Percentiles rank a stretch among this genome's conserved stretches.
These are phyloP conservation scores for Melinaea menophilus DNA, from an alignment of 2,888 invertebrate species.

Conservation along the genomic window DNA sequence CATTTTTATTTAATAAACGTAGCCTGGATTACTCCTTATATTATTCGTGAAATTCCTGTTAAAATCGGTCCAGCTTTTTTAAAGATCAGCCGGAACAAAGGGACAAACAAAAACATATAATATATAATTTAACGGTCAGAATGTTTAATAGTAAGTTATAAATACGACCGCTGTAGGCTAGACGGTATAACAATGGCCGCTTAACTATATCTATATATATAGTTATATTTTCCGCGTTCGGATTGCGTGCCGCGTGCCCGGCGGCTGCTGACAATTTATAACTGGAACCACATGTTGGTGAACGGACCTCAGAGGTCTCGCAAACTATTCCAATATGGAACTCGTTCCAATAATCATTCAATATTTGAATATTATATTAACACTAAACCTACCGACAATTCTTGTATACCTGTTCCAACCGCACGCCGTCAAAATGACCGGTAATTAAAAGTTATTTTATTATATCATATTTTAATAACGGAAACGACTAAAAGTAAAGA, in stretches of 20 bases:
- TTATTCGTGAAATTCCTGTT: too few species aligned
- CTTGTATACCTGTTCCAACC: too few species aligned
- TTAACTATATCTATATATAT: constrained; percentile 43
- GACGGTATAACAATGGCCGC: constrained; percentile 47
- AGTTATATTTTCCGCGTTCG: constrained; percentile 71
- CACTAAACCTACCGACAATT: not conserved
- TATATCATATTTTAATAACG: too few species aligned
- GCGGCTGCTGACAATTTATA: constrained; percentile 74
- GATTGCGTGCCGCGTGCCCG: constrained; percentile 75
- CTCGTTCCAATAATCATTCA: constrained; percentile 50
- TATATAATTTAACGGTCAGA: constrained; percentile 8
- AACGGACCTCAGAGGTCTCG: constrained; percentile 47
- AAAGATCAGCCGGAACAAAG: too few species aligned
- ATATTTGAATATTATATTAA: not conserved
- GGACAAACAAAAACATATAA: not conserved
- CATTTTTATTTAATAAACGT: too few species aligned
- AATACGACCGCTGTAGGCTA: too few species aligned
- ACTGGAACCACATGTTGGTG: constrained; percentile 51
- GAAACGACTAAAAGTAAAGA: too few species aligned
- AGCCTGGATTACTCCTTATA: too few species aligned
- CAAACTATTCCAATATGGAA: constrained; percentile 53
- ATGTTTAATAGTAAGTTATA: too few species aligned
- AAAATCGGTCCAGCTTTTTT: too few species aligned
- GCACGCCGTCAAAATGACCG: too few species aligned
- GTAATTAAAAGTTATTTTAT: too few species aligned